Evolutionary conservation across 2,888 invertebrate genomes (phyloP).

Genomic region (Sepiola atlantica): DNA sequence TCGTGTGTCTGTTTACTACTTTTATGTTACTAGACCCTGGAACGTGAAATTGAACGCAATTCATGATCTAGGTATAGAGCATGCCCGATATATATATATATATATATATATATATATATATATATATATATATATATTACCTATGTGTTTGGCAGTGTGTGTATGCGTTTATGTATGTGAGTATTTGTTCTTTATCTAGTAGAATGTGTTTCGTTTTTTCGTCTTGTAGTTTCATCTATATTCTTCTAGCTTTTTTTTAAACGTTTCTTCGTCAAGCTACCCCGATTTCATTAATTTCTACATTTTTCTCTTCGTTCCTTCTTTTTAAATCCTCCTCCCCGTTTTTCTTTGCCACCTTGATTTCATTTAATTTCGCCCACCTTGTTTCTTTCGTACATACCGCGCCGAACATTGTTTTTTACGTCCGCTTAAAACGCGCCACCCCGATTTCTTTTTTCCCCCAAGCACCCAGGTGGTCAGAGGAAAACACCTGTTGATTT

Average conservation of each 20-base stretch:
- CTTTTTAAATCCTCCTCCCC: background rate
- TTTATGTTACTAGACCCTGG: no score
- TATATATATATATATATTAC: no score
- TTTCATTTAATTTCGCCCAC: background rate
- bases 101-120: no score
- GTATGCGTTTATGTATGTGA: no score
- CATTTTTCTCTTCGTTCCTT: background rate
- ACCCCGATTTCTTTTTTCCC: background rate
- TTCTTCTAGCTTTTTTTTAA: background rate
- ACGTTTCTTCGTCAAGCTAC: background rate
- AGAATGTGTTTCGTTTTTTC: background rate
- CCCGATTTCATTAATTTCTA: background rate
- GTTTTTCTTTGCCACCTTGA: background rate
- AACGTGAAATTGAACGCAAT: no score
- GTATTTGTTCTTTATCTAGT: background rate
- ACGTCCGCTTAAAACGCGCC: background rate
- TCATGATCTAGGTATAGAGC: no score
- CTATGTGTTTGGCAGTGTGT: no score
- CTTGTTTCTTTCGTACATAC: background rate
- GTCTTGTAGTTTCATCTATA: background rate
- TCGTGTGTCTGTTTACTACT: no score
- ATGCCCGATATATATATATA: no score
- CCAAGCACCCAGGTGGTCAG: background rate
- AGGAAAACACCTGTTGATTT: background rate
- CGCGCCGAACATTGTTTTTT: background rate